Evolutionary conservation across 2,888 invertebrate genomes (phyloP).

Genomic region (Drymonia ruficornis): DNA sequence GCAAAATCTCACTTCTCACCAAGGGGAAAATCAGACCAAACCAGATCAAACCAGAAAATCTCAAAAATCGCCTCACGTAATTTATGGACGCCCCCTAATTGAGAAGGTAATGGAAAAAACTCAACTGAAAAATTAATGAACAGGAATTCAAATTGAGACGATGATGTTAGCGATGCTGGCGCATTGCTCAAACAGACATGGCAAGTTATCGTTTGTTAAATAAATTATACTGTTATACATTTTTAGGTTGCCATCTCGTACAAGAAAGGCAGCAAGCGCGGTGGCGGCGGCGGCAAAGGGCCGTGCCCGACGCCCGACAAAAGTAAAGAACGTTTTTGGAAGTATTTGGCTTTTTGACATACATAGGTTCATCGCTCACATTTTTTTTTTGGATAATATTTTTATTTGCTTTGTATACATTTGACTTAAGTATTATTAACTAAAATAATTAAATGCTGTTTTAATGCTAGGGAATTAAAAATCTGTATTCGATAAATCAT

Average conservation of each 20-base stretch:
- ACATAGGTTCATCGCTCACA: background rate
- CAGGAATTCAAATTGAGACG: too few species aligned
- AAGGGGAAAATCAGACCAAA: too few species aligned
- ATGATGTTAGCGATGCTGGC: too few species aligned
- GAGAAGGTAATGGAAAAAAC: too few species aligned
- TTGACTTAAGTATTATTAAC: background rate
- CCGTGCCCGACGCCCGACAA: background rate
- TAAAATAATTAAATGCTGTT: background rate
- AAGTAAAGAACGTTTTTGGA: background rate
- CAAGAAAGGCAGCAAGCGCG: conserved; percentile 24
- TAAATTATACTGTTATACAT: background rate
- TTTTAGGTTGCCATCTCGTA: conserved; percentile 40
- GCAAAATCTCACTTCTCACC: too few species aligned
- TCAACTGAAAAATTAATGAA: too few species aligned
- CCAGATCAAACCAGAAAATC: too few species aligned
- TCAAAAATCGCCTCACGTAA: too few species aligned
- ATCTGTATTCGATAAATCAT: conserved; percentile 52
- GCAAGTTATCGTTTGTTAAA: background rate
- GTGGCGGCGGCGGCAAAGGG: conserved; percentile 27
- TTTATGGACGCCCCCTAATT: too few species aligned
- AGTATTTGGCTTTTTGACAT: background rate
- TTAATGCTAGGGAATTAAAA: conserved; percentile 26
- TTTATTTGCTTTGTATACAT: background rate
- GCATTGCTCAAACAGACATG: too few species aligned
- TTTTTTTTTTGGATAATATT: background rate